Evolutionary conservation across 2,113 vertebrate genomes (phyloP).

Genomic region (Bufo bufo): DNA sequence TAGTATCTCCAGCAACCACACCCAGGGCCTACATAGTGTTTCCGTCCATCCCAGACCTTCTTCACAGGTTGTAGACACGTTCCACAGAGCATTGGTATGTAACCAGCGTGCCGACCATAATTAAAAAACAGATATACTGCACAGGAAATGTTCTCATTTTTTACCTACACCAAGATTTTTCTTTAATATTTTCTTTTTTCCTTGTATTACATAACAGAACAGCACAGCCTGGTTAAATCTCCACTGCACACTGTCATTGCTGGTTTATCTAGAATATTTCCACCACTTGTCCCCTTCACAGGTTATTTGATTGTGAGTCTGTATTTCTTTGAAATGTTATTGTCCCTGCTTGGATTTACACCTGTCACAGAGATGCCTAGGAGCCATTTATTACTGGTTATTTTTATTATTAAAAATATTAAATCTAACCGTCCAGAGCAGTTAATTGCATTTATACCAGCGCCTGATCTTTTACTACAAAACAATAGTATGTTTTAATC

Average conservation of each 20-base stretch:
- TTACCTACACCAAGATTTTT: background rate
- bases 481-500: background rate
- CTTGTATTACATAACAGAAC: background rate
- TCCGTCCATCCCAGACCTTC: no score
- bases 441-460: constrained; percentile 22
- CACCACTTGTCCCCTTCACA: constrained; percentile 24
- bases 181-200: background rate
- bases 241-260: constrained; percentile 26
- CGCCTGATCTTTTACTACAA: background rate
- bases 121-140: background rate
- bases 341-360: constrained; percentile 45
- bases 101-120: no score
- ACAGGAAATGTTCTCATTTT: background rate
- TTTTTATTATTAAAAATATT: constrained; percentile 35
- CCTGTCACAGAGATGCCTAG: constrained; percentile 41
- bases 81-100: no score
- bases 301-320: constrained; percentile 47
- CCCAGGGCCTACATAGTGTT: no score
- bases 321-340: constrained; percentile 36
- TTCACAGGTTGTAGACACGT: no score
- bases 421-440: constrained; percentile 29
- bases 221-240: background rate
- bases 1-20: no score
- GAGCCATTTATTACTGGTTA: constrained; percentile 37
- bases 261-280: constrained; percentile 39